A percentile compares a stretch with the other conserved stretches of the same genome.
Conservation (phyloP, 2,888 invertebrate species). For the Mongoloraphidia duomilia region DNA sequence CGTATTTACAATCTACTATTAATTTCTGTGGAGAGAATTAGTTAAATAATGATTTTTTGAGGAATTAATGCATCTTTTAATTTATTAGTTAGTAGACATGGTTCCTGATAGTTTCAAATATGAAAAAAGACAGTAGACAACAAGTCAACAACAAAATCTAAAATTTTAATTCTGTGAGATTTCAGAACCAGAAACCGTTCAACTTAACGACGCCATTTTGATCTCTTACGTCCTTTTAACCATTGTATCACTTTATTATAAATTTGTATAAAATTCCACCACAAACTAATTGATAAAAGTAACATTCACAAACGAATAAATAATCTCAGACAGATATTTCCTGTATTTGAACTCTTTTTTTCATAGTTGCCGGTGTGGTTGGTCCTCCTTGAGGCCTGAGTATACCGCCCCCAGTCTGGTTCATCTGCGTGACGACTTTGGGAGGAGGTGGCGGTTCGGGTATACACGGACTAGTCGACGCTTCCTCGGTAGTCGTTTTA, state of each 20-base stretch:
- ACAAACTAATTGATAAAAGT: neutral
- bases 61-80: too few species aligned
- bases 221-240: neutral
- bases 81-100: too few species aligned
- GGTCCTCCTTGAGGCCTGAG: slow-evolving; percentile 43
- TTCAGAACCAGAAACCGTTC: too few species aligned
- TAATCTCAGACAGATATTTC: slow-evolving; percentile 72
- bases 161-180: too few species aligned
- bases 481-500: slow-evolving; percentile 26
- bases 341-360: slow-evolving; percentile 84
- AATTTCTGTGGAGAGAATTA: too few species aligned
- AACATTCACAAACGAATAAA: neutral
- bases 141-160: too few species aligned
- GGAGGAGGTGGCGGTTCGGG: slow-evolving; percentile 51
- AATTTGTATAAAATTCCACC: neutral
- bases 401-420: slow-evolving; percentile 45
- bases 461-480: slow-evolving; percentile 28
- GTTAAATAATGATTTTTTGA: too few species aligned
- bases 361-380: slow-evolving; percentile 61
- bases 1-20: too few species aligned
- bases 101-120: too few species aligned
- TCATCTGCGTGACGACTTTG: slow-evolving; percentile 30
- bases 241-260: too few species aligned
- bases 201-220: neutral
- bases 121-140: too few species aligned